A percentile compares a stretch with the other conserved stretches of the same genome.
Evolutionary conservation across 1,140 invertebrate species (phyloP).

Genomic region (Philopotamus ludificatus): DNA sequence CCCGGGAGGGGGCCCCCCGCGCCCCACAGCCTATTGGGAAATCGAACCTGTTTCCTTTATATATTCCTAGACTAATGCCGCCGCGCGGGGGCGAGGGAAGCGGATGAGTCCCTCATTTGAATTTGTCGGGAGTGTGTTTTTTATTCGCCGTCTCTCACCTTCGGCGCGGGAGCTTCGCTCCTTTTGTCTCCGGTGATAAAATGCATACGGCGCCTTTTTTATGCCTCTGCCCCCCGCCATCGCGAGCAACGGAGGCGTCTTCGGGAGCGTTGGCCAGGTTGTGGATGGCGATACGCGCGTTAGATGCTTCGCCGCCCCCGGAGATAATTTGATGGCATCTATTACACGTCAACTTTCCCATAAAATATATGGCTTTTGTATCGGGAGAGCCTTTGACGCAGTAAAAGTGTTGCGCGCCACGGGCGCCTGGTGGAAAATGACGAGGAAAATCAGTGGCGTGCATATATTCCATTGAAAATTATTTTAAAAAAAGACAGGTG

Average conservation of each 20-base stretch:
- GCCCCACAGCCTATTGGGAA: constrained; percentile 37
- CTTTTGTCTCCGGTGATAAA: constrained; percentile 35
- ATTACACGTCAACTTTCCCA: constrained; percentile 35
- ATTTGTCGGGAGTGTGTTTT: constrained; percentile 32
- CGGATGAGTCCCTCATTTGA: constrained; percentile 32
- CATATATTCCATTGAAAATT: too few species aligned
- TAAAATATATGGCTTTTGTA: constrained; percentile 18
- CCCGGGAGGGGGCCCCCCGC: too few species aligned
- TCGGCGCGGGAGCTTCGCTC: constrained; percentile 9
- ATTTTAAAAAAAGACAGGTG: too few species aligned
- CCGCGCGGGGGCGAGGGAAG: constrained; percentile 25
- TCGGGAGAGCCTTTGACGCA: constrained; percentile 14
- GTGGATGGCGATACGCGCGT: constrained; percentile 30
- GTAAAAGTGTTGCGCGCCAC: constrained; percentile 7
- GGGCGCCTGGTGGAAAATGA: too few species aligned
- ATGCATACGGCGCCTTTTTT: constrained; percentile 37
- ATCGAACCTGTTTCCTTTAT: constrained; percentile 38
- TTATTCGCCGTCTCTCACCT: constrained; percentile 29
- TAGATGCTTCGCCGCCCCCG: constrained; percentile 17
- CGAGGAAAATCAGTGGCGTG: too few species aligned
- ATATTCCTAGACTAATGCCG: constrained; percentile 37
- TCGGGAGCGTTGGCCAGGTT: constrained; percentile 36
- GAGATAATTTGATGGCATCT: constrained; percentile 40
- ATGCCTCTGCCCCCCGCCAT: constrained; percentile 9
- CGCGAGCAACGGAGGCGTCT: constrained; percentile 28